Conservation (phyloP, 2,797 vertebrate genomes). For the Acipenser ruthenus region DNA sequence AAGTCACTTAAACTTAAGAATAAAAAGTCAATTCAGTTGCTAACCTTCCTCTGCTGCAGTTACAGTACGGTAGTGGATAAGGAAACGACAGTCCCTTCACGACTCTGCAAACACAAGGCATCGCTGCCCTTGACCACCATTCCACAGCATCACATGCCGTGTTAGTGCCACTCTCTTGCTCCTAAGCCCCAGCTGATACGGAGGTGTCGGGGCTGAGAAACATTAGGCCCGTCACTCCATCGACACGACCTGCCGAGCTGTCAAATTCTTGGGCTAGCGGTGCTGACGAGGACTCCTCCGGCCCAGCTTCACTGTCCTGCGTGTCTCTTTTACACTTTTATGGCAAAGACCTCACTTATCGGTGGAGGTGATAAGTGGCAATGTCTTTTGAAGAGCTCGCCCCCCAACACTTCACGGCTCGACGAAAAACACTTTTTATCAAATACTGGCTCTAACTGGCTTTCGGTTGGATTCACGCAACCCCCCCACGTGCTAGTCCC, state of each 20-base stretch:
- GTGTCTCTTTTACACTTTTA: constrained; percentile 39
- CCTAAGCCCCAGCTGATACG: constrained; percentile 52
- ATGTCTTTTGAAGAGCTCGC: constrained; percentile 25
- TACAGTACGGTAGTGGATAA: constrained; percentile 27
- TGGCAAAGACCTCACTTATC: constrained; percentile 44
- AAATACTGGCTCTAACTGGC: constrained; percentile 32
- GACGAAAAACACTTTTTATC: constrained; percentile 21
- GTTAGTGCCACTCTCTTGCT: constrained; percentile 44
- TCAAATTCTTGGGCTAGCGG: constrained; percentile 63
- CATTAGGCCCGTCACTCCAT: constrained; percentile 58
- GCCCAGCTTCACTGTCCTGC: constrained; percentile 23
- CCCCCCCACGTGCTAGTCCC: constrained; percentile 60
- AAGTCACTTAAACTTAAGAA: too few relatives aligned
- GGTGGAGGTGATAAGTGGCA: constrained; percentile 37
- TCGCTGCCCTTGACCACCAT: constrained; percentile 33
- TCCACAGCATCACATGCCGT: constrained; percentile 52
- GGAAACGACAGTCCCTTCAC: constrained; percentile 27
- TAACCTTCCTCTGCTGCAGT: too few relatives aligned
- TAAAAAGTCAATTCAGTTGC: too few relatives aligned
- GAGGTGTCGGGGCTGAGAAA: constrained; percentile 61
- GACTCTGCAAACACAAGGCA: constrained; percentile 5
- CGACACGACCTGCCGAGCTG: constrained; percentile 51
- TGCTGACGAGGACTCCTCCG: constrained; percentile 40
- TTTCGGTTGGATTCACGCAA: constrained; percentile 36
- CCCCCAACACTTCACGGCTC: constrained; percentile 16